Evolutionary conservation across 2,113 vertebrate species (phyloP).

Genomic region (Scomber scombrus): DNA sequence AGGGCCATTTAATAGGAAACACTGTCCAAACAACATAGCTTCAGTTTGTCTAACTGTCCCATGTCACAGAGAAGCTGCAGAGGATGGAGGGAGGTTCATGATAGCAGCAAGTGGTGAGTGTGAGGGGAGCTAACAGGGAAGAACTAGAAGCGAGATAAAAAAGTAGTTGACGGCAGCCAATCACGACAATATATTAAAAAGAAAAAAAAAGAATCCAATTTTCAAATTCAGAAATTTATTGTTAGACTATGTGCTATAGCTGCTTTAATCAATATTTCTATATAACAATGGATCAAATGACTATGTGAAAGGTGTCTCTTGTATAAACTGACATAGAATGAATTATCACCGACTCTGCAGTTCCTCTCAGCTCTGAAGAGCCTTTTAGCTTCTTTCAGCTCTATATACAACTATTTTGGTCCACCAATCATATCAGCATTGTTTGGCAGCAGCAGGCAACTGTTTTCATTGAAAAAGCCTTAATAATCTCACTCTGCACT

Average conservation of each 20-base stretch:
- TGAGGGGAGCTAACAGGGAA: conserved; percentile 5
- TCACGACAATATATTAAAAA: conserved; percentile 17
- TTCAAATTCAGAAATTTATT: conserved; percentile 1
- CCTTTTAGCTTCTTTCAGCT: no score
- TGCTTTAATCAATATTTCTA: no score
- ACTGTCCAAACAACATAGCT: conserved; percentile 80
- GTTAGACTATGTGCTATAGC: background rate
- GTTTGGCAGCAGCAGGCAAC: no score
- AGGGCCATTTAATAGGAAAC: conserved; percentile 79
- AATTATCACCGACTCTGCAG: no score
- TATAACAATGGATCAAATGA: no score
- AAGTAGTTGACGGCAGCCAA: conserved; percentile 20
- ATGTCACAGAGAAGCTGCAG: conserved; percentile 70
- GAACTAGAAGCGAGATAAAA: conserved; percentile 35
- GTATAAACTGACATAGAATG: no score
- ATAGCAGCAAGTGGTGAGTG: conserved; percentile 33
- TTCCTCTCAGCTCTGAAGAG: no score
- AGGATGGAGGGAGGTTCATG: conserved; percentile 53
- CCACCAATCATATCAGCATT: no score
- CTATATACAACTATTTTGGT: no score
- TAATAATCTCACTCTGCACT: no score
- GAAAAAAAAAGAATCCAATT: background rate
- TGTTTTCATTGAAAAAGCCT: no score
- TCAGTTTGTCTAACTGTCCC: conserved; percentile 76
- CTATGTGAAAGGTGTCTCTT: no score